Evolutionary conservation across 2,797 vertebrate species (phyloP), one percentile per base, ranked within the genome.

Genomic region (Scleropages formosus): DNA sequence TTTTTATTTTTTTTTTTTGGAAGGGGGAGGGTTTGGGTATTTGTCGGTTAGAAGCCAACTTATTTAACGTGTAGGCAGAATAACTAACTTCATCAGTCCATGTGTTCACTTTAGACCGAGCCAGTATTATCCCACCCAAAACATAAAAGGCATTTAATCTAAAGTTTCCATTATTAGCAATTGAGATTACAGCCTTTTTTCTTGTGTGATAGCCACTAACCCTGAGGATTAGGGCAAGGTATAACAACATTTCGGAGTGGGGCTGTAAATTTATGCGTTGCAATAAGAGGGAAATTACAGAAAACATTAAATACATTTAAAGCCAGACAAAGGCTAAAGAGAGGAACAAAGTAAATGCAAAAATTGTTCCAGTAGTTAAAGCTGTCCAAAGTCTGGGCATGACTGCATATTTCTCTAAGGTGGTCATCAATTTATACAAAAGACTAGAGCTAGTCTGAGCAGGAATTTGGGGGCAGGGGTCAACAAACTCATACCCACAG

Each of bases 61-160:
- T 96, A 95, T 95, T 93, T 95, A 92, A 93, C 93, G 84, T 89
- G 91, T 82, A 91, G 92, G 94, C 96, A 92, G 93, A 89, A 89
- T 94, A 90, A 95, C 96, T 98, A 97, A 89, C 82, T 89, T 92
- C 91, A 95, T 96, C 96, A 98, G 96, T 96, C 95, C 97, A 98
- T 95, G 93, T 87, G 87, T 87, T 94, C 89, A 88, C 91, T 90
- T 92, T 91, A 96, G 93, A 93, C 91, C 96, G 96, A 98, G 95
- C 97, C 97, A 98, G 95, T 94, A 92, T 93, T 92, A 91, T 93
- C 91, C 93, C 93, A 93, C 86, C 74, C 79, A 78, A 81, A 74
- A n/a, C 47, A 26, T n/a, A 67, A 31, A 66, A 16, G 16, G 60
- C 31, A 82, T 72, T 81, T 82, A 75, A 6, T 39, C 31, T 39